Base-by-base conservation (phyloP, 2,888 invertebrate species). In the Onthophagus sagittarius region DNA sequence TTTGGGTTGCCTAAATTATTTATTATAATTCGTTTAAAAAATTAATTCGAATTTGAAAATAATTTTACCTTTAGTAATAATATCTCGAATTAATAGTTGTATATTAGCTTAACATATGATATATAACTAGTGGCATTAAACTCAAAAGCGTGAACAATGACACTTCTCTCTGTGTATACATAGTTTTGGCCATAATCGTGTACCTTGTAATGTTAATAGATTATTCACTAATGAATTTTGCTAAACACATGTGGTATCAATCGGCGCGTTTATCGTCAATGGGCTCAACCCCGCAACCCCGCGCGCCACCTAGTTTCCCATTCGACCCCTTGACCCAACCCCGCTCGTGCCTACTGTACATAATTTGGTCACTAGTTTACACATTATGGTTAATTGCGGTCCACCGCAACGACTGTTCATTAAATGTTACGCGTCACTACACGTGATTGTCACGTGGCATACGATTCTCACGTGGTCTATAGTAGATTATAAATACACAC, bases 311-410 rank as follows among this genome's bases (percentile, higher is more conserved):
- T 23, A 23, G 39, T 11, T 11, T 53, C 39, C 39, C 39, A 53
- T 9, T 9, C 39, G 7, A 7, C 39, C 39, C 39, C 39, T 53
- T 53, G 7, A 9, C 7, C 79, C 79, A 79, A 78, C 80, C 79
- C 23, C 31, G 15, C 78, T 80, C 79, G 31, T 23, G 15, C 79
- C 80, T 79, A 77, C 77, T 82, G 83, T 84, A 85, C 84, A 85
- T 85, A 85, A 85, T 85, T 85, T 85, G 85, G 85, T 84, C 85
- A 85, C 83, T 84, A 85, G 85, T 84, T 85, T 85, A 85, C 85
- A 85, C 85, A 85, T 85, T 85, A 85, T 85, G 84, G 85, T 84
- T 85, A 85, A 85, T 85, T 85, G 85, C 84, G 85, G 85, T 82
- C 80, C 80, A 78, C 85, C 85, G 82, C 85, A 83, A 82, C 80